Base-by-base conservation (phyloP, 2,113 vertebrate species). In the Plotosus lineatus region DNA sequence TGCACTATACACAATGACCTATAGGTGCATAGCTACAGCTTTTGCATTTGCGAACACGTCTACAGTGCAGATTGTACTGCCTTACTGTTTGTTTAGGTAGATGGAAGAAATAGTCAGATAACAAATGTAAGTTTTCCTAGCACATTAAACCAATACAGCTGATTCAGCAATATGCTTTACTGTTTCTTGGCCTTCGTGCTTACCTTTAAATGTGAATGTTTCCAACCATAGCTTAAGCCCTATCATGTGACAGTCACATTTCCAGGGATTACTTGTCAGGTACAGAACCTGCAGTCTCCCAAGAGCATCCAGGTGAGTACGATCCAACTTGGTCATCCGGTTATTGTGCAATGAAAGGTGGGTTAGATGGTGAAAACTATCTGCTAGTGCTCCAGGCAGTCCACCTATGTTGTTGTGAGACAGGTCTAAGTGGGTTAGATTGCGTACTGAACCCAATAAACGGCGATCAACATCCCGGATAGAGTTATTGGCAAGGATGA, bases 221-320 rank as follows among this genome's bases (percentile, higher is more conserved):
- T 99, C 98, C 91, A 99, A 88, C 98, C 98, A 99, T 80, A 99
- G 93, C 90, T 99, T 99, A 83, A 99, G 91, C 77, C 94, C 93
- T 80, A 97, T 94, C 80, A 97, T 86, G 56, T 96, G 95, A 83
- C 98, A 99, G 76, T 95, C 96, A 83, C 98, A 99, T 88, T 93
- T 95, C 98, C 97, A 99, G 74, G 94, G 94, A 90, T 99, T 99
- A 78, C 92, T 92, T 88, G 91, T 92, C 84, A 98, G 93, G 75
- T 94, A 90, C 78, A 99, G 85, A 74, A 92, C 90, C 90, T 94
- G 94, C 85, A 99, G 85, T 7, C 87, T 94, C 77, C 91, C 92
- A 85, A 99, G 93, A 26, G 93, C 92, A 81, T 98, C 97, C 82
- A 99, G 84, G 33, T 97, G 86, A 33, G 90, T 88, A 40, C 95